Percentiles rank a stretch among this genome's conserved stretches.
Conservation (phyloP, 2,113 vertebrate genomes). For the Carettochelys insculpta region DNA sequence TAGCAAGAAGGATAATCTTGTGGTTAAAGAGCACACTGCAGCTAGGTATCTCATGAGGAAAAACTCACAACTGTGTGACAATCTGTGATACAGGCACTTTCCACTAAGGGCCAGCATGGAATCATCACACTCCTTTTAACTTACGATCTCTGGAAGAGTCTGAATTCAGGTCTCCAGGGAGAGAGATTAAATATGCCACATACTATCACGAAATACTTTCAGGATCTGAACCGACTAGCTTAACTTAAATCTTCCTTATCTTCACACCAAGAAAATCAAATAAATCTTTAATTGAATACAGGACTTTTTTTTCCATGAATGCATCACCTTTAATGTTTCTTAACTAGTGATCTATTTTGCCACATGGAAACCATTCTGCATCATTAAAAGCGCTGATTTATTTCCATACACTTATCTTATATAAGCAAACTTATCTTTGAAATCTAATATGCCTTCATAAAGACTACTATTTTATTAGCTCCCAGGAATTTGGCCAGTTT, state of each 20-base stretch:
- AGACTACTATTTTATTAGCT: background rate
- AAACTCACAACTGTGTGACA: background rate
- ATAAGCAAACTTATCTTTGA: background rate
- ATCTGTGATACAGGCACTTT: background rate
- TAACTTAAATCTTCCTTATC: background rate
- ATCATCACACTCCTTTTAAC: slow-evolving; percentile 14
- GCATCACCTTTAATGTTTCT: slow-evolving; percentile 1
- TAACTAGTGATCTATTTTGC: background rate
- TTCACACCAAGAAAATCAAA: slow-evolving; percentile 27
- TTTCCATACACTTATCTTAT: background rate
- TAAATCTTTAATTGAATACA: slow-evolving; percentile 1
- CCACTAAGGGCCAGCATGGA: background rate
- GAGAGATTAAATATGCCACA: background rate
- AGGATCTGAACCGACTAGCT: background rate
- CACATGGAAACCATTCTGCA: background rate
- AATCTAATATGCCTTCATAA: background rate
- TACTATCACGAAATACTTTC: background rate
- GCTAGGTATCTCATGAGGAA: background rate
- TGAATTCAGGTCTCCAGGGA: background rate
- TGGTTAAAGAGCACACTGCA: slow-evolving; percentile 4
- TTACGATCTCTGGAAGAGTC: background rate
- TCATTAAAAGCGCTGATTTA: background rate
- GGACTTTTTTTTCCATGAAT: slow-evolving; percentile 2
- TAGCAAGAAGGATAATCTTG: background rate
- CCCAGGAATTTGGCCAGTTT: background rate